These are phyloP conservation scores for Tiliacea citrago DNA, from an alignment of 2,888 invertebrate species.

Conservation along the genomic window DNA sequence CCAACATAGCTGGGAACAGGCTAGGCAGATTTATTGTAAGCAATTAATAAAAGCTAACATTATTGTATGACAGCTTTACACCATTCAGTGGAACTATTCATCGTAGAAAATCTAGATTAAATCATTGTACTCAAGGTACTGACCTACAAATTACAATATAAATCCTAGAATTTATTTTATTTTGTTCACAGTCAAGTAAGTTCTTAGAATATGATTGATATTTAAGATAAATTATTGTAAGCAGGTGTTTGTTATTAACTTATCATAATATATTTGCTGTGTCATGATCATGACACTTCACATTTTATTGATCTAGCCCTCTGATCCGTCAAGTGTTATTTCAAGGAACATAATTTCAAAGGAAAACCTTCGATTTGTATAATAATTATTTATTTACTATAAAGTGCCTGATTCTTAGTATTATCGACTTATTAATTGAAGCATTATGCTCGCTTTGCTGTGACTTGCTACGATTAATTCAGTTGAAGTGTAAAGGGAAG, in stretches of 20 bases:
- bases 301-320: constrained; percentile 14
- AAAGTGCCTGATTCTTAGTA: constrained; percentile 3
- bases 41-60: neutral
- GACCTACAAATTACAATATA: constrained; percentile 48
- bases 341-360: constrained; percentile 13
- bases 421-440: neutral
- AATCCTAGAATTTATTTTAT: constrained; percentile 35
- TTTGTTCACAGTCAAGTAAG: constrained; percentile 9
- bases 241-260: constrained; percentile 28
- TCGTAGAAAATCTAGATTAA: constrained; percentile 23
- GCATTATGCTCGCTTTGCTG: neutral
- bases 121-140: constrained; percentile 40
- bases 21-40: too few species aligned
- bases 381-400: neutral
- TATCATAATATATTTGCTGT: constrained; percentile 22
- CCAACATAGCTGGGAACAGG: too few species aligned
- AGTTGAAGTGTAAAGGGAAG: neutral
- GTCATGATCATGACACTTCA: constrained; percentile 29
- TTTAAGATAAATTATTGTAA: constrained; percentile 5
- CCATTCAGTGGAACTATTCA: constrained; percentile 1
- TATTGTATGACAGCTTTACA: neutral
- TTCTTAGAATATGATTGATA: constrained; percentile 5
- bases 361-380: constrained; percentile 24
- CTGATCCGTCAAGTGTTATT: constrained; percentile 3
- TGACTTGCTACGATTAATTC: neutral